Percentiles rank a stretch among this genome's conserved stretches.
Conservation (phyloP, 2,797 vertebrate species). For the Protonibea diacanthus region DNA sequence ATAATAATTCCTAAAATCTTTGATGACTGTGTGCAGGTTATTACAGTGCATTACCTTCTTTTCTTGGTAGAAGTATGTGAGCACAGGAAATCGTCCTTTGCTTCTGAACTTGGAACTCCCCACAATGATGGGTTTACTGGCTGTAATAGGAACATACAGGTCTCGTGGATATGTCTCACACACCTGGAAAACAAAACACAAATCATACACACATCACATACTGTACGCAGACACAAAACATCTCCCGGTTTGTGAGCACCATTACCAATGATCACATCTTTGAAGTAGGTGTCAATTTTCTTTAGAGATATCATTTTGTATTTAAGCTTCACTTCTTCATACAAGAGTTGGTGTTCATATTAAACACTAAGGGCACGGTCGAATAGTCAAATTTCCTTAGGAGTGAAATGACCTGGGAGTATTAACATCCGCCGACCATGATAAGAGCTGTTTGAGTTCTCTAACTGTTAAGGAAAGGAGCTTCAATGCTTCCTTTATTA, state of each 20-base stretch:
- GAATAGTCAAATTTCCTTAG: no score
- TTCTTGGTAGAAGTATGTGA: slow-evolving; percentile 96
- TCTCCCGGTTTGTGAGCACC: not conserved
- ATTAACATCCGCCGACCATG: no score
- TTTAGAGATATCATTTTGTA: not conserved
- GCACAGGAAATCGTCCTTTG: slow-evolving; percentile 98
- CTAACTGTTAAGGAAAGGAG: no score
- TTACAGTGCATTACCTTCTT: slow-evolving; percentile 88
- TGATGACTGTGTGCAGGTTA: not conserved
- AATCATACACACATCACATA: not conserved
- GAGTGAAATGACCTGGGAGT: no score
- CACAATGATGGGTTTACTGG: slow-evolving; percentile 96
- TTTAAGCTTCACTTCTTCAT: not conserved
- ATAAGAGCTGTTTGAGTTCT: no score
- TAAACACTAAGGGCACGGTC: not conserved
- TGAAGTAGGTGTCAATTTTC: not conserved
- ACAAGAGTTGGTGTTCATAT: not conserved
- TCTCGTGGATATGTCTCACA: slow-evolving; percentile 98
- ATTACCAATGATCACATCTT: not conserved
- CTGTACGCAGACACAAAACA: no score
- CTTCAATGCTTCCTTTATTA: no score
- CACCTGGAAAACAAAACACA: slow-evolving; percentile 82
- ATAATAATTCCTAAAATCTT: no score
- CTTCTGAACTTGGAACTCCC: slow-evolving; percentile 99
- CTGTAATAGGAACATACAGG: slow-evolving; percentile 93